These are phyloP conservation scores for Tenualosa ilisha DNA, from an alignment of 2,797 vertebrate species.

Conservation along the genomic window DNA sequence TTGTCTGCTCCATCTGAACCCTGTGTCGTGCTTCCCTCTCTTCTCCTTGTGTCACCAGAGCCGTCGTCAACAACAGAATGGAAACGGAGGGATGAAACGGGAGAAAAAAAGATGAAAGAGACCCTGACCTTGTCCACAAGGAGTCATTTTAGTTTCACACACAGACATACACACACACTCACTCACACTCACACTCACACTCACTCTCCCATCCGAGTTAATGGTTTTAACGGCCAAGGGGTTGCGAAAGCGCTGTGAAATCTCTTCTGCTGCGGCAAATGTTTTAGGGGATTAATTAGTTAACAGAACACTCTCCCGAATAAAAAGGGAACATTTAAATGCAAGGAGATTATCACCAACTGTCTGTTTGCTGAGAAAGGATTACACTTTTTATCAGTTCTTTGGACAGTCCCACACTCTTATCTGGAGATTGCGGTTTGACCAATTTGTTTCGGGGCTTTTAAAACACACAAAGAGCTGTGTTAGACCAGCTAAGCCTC, in stretches of 20 bases:
- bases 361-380: slow-evolving; percentile 64
- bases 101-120: not conserved
- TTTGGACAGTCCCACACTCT: slow-evolving; percentile 57
- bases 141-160: slow-evolving; percentile 44
- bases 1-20: slow-evolving; percentile 26
- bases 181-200: slow-evolving; percentile 20
- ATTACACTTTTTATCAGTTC: slow-evolving; percentile 62
- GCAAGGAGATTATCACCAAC: slow-evolving; percentile 64
- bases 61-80: slow-evolving; percentile 21
- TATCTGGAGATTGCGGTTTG: slow-evolving; percentile 65
- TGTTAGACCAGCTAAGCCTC: slow-evolving; percentile 43
- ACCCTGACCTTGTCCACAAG: slow-evolving; percentile 24
- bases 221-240: slow-evolving; percentile 44
- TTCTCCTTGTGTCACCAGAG: slow-evolving; percentile 7
- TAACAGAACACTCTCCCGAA: slow-evolving; percentile 58
- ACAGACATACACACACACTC: not conserved
- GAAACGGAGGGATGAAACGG: slow-evolving; percentile 7
- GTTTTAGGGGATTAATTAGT: slow-evolving; percentile 67
- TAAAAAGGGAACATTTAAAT: slow-evolving; percentile 60
- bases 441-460: slow-evolving; percentile 67
- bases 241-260: slow-evolving; percentile 50
- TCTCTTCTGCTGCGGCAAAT: slow-evolving; percentile 57
- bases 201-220: slow-evolving; percentile 30
- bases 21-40: not conserved
- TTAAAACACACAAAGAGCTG: slow-evolving; percentile 51